A percentile compares a stretch with the other conserved stretches of the same genome.
These are phyloP conservation scores for Diadromus collaris DNA, from an alignment of 2,888 invertebrate genomes.

Conservation along the genomic window DNA sequence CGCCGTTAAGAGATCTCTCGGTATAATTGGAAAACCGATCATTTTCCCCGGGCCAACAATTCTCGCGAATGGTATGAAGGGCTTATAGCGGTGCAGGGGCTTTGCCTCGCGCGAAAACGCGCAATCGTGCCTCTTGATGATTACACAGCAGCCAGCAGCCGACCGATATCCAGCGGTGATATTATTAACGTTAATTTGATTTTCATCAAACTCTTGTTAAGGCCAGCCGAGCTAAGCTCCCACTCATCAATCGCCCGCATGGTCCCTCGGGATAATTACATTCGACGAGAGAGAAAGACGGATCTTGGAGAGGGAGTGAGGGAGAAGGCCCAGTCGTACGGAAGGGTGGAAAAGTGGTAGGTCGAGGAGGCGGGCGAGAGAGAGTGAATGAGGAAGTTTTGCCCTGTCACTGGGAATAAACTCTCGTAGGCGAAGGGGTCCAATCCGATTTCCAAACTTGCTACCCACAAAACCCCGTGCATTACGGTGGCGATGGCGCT, in stretches of 20 bases:
- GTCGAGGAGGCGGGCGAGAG: constrained; percentile 1
- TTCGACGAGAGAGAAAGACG: constrained; percentile 53
- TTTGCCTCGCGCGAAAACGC: constrained; percentile 30
- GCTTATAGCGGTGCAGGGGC: constrained; percentile 1
- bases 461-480: constrained; percentile 46
- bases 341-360: constrained; percentile 41
- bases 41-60: constrained; percentile 1
- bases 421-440: constrained; percentile 49
- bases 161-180: constrained; percentile 55
- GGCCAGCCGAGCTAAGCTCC: constrained; percentile 62
- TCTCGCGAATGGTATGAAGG: neutral
- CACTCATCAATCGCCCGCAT: constrained; percentile 63
- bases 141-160: constrained; percentile 29
- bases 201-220: constrained; percentile 66
- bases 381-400: constrained; percentile 57
- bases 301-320: constrained; percentile 8
- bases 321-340: constrained; percentile 7
- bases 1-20: neutral
- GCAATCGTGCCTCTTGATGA: constrained; percentile 54
- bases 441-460: constrained; percentile 60
- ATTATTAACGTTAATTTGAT: constrained; percentile 65
- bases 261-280: constrained; percentile 61
- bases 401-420: constrained; percentile 51
- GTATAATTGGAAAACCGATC: constrained; percentile 39
- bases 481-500: constrained; percentile 20